A percentile compares a stretch with the other conserved stretches of the same genome.
These are phyloP conservation scores for Chesias legatella DNA, from an alignment of 2,888 invertebrate species.

Conservation along the genomic window DNA sequence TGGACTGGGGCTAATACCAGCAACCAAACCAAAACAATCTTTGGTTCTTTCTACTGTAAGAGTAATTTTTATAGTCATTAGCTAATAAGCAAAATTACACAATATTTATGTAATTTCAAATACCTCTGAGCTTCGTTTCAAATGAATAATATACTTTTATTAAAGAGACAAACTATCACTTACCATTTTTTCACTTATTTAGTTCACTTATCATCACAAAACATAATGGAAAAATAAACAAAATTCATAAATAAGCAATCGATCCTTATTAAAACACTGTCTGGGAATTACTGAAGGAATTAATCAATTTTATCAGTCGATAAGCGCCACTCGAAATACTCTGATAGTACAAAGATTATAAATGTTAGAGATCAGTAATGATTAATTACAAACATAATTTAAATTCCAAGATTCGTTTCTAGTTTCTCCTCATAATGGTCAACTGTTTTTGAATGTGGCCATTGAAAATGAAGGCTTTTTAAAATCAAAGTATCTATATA, in stretches of 20 bases:
- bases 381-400: slow-evolving; percentile 32
- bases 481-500: no score
- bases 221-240: slow-evolving; percentile 30
- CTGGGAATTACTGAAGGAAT: slow-evolving; percentile 32
- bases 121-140: no score
- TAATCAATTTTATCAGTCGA: slow-evolving; percentile 41
- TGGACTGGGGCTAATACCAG: no score
- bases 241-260: slow-evolving; percentile 23
- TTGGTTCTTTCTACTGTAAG: no score
- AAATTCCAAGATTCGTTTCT: not conserved
- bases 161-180: slow-evolving; percentile 18
- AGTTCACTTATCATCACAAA: slow-evolving; percentile 27
- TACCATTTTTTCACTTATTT: slow-evolving; percentile 36
- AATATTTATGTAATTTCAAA: no score
- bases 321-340: slow-evolving; percentile 55
- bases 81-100: no score
- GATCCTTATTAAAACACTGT: slow-evolving; percentile 25
- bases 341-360: slow-evolving; percentile 52
- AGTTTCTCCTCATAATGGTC: not conserved
- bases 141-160: not conserved
- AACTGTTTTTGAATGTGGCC: no score
- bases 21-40: no score
- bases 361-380: slow-evolving; percentile 36
- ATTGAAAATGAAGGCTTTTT: no score
- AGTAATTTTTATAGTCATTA: no score